Evolutionary conservation across 2,797 vertebrate genomes (phyloP).

Genomic region (Graptemys geographica): DNA sequence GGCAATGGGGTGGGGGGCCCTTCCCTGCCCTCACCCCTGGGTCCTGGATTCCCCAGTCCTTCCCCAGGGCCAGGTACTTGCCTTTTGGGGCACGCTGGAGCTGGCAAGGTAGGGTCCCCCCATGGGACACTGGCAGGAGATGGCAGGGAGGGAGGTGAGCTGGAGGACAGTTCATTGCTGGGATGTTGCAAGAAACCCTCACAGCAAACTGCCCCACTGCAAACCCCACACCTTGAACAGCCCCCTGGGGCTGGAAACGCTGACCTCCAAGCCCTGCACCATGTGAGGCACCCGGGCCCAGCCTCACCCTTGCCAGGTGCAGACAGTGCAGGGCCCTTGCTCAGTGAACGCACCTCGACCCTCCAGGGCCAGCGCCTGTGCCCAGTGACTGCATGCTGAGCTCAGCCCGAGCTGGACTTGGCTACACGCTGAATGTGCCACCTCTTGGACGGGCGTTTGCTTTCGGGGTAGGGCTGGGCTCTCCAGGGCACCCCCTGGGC

Average conservation of each 20-base stretch:
- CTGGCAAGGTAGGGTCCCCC: too few relatives aligned
- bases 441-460: neutral
- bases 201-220: neutral
- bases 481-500: too few relatives aligned
- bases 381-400: neutral
- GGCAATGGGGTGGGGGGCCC: too few relatives aligned
- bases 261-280: neutral
- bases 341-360: too few relatives aligned
- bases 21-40: too few relatives aligned
- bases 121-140: neutral
- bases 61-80: too few relatives aligned
- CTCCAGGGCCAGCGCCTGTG: constrained; percentile 2
- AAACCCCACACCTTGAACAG: neutral
- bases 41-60: too few relatives aligned
- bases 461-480: neutral
- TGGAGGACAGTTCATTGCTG: neutral
- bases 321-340: neutral
- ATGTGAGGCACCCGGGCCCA: neutral
- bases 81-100: too few relatives aligned
- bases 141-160: neutral
- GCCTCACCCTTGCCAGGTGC: neutral
- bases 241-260: neutral
- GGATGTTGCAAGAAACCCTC: neutral
- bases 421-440: too few relatives aligned
- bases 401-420: neutral